phyloP scores from a whole-genome alignment of 1,140 invertebrate species.

The Brachionus paranguensis region DNA sequence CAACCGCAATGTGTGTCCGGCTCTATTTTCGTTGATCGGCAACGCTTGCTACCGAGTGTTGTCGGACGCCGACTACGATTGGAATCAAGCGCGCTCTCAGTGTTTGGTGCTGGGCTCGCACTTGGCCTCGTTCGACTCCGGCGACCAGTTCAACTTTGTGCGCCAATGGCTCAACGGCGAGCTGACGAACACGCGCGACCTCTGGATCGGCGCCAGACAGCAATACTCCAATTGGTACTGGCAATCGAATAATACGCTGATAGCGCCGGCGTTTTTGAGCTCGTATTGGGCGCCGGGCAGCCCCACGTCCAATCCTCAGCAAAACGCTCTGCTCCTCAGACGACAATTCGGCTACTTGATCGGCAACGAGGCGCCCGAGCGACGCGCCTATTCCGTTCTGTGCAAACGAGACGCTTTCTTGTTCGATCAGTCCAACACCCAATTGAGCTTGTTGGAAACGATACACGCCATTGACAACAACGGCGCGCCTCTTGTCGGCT shows the following conservation, averaged over 20 bases:
- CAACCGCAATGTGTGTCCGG: not conserved
- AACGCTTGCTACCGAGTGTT: slow-evolving; percentile 14
- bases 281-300: slow-evolving; percentile 18
- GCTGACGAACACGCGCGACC: not conserved
- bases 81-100: slow-evolving; percentile 33
- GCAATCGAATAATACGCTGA: slow-evolving; percentile 2
- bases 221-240: slow-evolving; percentile 33
- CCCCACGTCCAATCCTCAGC: not conserved
- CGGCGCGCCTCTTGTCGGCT: not conserved
- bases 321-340: not conserved
- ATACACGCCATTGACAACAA: not conserved
- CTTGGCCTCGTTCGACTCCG: not conserved
- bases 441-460: not conserved
- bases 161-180: not conserved
- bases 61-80: not conserved
- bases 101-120: not conserved
- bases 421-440: slow-evolving; percentile 2
- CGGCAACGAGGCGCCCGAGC: not conserved
- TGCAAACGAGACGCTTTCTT: slow-evolving; percentile 16
- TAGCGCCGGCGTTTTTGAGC: not conserved
- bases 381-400: slow-evolving; percentile 7
- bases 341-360: not conserved
- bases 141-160: slow-evolving; percentile 1
- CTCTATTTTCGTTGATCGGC: not conserved
- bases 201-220: slow-evolving; percentile 6